Base-by-base conservation (phyloP, 2,113 vertebrate species). In the Jaculus jaculus region DNA sequence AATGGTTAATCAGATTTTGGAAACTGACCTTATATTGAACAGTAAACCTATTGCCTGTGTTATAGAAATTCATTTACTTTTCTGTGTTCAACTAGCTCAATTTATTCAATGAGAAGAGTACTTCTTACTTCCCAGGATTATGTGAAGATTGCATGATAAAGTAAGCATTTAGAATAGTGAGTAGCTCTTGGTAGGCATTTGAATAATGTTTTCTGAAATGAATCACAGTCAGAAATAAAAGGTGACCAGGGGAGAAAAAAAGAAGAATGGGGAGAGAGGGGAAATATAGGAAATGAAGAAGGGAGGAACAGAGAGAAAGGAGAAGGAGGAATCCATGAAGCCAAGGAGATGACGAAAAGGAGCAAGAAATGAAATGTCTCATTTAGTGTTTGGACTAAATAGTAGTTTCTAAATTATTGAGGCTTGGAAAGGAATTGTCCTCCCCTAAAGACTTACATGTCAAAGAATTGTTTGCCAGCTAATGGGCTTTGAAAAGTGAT, bases 161-260 rank as follows among this genome's bases (percentile, higher is more conserved):
- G 65, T 77, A 61, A 89, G 12, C 15, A 32, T 15, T 80, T 66
- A 78, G 47, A 89, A 89, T 84, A 61, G 18, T 39, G 11, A 7
- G 12, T 21, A 3, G 39, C 4, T 84, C 42, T 87, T 65, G 65
- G n/a, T 65, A 90, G 30, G n/a, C 32, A 68, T 60, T 90, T 42
- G 24, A 84, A 84, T 77, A 80, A 66, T n/a, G 39, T 68, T 32
- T 91, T 32, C 91, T 81, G 21, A 92, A 87, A 86, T 91, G 30
- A 89, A 47, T 81, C 83, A 80, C 16, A 39, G 73, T 66, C 16
- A 8, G 13, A 26, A 68, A 11, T 68, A 68, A 8, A 68, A 68
- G 28, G 28, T 68, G 8, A 32, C 32, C 18, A 82, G 88, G 7
- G 16, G 20, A 30, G 5, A 1, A 7, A 8, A 89, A 7, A 73